phyloP scores from a whole-genome alignment of 2,113 vertebrate genomes.

The Lepus americanus region DNA sequence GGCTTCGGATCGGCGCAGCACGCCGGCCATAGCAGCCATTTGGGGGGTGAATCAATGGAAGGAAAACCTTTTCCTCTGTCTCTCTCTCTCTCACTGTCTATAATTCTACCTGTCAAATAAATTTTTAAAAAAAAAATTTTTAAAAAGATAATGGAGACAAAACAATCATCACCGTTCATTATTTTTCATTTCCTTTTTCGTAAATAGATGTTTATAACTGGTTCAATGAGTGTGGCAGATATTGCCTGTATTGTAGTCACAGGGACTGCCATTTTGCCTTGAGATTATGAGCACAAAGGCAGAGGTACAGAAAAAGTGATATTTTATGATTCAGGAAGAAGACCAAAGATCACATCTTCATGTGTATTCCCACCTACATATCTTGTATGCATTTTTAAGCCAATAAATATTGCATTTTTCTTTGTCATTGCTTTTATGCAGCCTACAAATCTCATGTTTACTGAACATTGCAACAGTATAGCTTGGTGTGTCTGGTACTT shows the following conservation, averaged over 20 bases:
- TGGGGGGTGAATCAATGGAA: too few relatives aligned
- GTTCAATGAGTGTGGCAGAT: slow-evolving; percentile 52
- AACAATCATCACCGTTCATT: slow-evolving; percentile 54
- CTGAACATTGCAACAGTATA: neutral
- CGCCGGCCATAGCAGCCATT: too few relatives aligned
- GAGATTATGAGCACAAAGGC: neutral
- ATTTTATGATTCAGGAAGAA: slow-evolving; percentile 44
- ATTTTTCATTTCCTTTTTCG: slow-evolving; percentile 72
- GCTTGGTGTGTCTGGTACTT: neutral
- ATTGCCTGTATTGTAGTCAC: slow-evolving; percentile 62
- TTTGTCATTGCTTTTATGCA: neutral
- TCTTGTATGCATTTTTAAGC: slow-evolving; percentile 41
- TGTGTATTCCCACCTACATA: slow-evolving; percentile 38
- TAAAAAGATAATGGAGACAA: slow-evolving; percentile 59
- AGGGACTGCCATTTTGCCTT: slow-evolving; percentile 63
- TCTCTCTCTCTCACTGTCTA: too few relatives aligned
- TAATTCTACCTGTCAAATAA: too few relatives aligned
- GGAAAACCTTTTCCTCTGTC: too few relatives aligned
- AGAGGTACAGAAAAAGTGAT: neutral
- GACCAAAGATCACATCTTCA: slow-evolving; percentile 33
- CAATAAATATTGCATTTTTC: neutral
- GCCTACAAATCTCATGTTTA: neutral
- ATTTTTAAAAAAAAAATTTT: slow-evolving; percentile 51
- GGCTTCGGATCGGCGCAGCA: too few relatives aligned
- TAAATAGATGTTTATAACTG: slow-evolving; percentile 73